Percentiles rank a stretch among this genome's conserved stretches.
phyloP scores from a whole-genome alignment of 2,888 invertebrate species.

The Callinectes sapidus region DNA sequence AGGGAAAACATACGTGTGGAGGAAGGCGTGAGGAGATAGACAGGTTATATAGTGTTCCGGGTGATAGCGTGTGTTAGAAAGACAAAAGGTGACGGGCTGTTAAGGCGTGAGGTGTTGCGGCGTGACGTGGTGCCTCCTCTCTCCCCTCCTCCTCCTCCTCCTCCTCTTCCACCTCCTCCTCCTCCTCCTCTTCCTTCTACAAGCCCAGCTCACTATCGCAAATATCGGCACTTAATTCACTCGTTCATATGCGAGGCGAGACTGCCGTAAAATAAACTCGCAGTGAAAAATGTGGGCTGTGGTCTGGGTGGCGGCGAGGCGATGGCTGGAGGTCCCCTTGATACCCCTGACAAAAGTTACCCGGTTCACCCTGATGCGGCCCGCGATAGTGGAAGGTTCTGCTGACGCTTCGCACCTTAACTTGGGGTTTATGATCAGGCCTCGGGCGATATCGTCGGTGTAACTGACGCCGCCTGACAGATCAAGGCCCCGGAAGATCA shows the following conservation, averaged over 20 bases:
- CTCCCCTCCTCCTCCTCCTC: too few species aligned
- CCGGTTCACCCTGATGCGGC: constrained; percentile 42
- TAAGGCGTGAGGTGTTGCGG: neutral
- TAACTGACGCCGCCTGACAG: constrained; percentile 51
- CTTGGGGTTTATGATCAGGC: constrained; percentile 47
- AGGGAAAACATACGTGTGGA: neutral
- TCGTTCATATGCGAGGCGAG: constrained; percentile 52
- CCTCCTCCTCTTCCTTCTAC: neutral
- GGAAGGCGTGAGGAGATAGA: neutral
- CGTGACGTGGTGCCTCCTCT: neutral
- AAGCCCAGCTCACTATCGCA: constrained; percentile 14
- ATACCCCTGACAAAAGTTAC: constrained; percentile 30
- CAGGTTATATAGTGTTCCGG: constrained; percentile 7
- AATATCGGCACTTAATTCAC: constrained; percentile 55
- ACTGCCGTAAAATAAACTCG: constrained; percentile 39
- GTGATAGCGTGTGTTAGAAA: neutral
- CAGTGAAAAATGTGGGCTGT: constrained; percentile 37
- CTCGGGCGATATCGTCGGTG: constrained; percentile 23
- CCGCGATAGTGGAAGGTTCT: constrained; percentile 35
- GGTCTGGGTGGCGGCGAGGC: constrained; percentile 13
- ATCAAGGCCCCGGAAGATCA: constrained; percentile 50
- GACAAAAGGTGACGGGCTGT: neutral
- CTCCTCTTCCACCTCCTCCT: too few species aligned
- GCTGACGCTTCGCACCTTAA: constrained; percentile 46
- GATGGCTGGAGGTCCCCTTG: constrained; percentile 14